A percentile compares a stretch with the other conserved stretches of the same genome.
These are phyloP conservation scores for Balaenoptera acutorostrata DNA, from an alignment of 2,113 vertebrate genomes.

Conservation along the genomic window DNA sequence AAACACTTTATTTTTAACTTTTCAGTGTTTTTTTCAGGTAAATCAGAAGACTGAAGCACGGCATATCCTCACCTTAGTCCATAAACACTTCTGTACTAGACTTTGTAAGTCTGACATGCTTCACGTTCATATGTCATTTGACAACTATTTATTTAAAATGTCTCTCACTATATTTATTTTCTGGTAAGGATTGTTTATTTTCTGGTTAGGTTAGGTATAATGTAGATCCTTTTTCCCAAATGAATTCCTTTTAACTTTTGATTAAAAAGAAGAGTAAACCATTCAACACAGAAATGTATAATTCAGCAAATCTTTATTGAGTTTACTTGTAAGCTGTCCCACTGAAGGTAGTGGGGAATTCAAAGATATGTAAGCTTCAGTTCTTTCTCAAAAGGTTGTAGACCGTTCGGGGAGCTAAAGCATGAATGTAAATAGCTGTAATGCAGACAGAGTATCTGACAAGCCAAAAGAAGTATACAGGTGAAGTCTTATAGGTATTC, in stretches of 20 bases:
- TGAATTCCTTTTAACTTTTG: slow-evolving; percentile 37
- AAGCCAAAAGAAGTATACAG: not conserved
- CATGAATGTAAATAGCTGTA: not conserved
- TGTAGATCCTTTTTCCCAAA: not conserved
- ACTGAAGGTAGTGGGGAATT: not conserved
- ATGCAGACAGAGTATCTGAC: not conserved
- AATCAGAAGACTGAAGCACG: slow-evolving; percentile 89
- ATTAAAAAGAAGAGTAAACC: not conserved
- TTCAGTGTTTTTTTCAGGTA: slow-evolving; percentile 81
- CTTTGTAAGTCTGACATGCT: slow-evolving; percentile 87
- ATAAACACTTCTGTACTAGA: slow-evolving; percentile 87
- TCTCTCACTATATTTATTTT: slow-evolving; percentile 36
- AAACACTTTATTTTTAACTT: slow-evolving; percentile 57
- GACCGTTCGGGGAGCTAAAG: not conserved
- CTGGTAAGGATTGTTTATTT: slow-evolving; percentile 51
- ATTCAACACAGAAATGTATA: not conserved
- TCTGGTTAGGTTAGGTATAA: slow-evolving; percentile 15
- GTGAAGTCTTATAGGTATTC: not conserved
- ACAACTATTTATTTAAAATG: slow-evolving; percentile 43
- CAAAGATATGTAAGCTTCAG: not conserved
- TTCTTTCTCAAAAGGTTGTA: slow-evolving; percentile 8
- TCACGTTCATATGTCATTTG: slow-evolving; percentile 35
- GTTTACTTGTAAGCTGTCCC: not conserved
- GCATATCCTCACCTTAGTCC: slow-evolving; percentile 87
- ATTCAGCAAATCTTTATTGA: slow-evolving; percentile 3